These are phyloP conservation scores for Saccostrea glomerata DNA, from an alignment of 1,140 invertebrate genomes.

Conservation along the genomic window DNA sequence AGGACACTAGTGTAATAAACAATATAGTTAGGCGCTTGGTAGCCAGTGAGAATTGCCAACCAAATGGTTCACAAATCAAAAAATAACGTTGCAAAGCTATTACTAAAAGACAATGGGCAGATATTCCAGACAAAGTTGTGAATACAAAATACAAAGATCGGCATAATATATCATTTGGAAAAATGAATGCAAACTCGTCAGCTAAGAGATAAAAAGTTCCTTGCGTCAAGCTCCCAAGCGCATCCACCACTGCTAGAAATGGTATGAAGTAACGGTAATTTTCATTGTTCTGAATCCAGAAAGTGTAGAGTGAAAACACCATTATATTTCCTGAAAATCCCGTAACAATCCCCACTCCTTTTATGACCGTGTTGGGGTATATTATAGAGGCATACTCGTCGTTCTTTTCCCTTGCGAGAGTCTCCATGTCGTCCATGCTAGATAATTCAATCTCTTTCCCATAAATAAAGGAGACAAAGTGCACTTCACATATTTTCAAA, in stretches of 20 bases:
- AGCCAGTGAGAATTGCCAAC: neutral
- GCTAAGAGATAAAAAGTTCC: constrained; percentile 7
- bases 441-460: too few relatives aligned
- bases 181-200: constrained; percentile 1
- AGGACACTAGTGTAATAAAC: neutral
- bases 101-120: neutral
- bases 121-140: constrained; percentile 6
- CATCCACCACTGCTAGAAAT: neutral
- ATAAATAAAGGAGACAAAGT: too few relatives aligned
- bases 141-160: constrained; percentile 1
- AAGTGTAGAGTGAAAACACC: neutral
- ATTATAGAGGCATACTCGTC: neutral
- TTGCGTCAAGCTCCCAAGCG: neutral
- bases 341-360: neutral
- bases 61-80: neutral
- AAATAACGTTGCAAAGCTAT: constrained; percentile 9
- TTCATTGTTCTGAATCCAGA: neutral
- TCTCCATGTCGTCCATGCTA: neutral
- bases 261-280: neutral
- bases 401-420: neutral
- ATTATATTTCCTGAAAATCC: neutral
- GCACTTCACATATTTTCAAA: too few relatives aligned
- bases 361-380: neutral
- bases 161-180: neutral
- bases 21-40: neutral